phyloP scores from a whole-genome alignment of 2,797 vertebrate species.

The Rhodeus uyekii region DNA sequence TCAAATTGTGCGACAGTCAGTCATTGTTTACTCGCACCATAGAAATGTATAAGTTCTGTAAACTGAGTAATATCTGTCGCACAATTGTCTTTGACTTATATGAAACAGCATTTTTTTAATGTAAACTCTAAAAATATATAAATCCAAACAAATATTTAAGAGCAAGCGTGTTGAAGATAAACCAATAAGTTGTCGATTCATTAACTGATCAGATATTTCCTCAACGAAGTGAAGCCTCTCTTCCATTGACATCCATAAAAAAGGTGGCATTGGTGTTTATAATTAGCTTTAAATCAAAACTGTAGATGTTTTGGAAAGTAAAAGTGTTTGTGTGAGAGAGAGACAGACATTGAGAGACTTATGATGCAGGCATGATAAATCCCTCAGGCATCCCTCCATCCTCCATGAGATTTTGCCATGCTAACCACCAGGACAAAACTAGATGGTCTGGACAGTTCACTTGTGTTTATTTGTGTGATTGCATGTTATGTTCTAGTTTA shows the following conservation, averaged over 20 bases:
- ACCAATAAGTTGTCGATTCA: neutral
- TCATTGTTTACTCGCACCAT: too few species aligned
- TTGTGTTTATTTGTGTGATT: constrained; percentile 13
- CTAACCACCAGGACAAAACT: neutral
- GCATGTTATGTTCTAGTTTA: constrained; percentile 1
- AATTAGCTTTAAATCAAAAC: neutral
- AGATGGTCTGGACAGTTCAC: neutral
- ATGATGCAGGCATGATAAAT: constrained; percentile 6
- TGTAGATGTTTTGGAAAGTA: neutral
- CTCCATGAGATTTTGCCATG: neutral
- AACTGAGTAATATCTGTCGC: neutral
- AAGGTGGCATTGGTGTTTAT: neutral
- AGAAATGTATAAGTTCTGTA: neutral
- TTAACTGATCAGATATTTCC: neutral
- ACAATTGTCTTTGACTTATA: neutral
- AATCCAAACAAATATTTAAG: neutral
- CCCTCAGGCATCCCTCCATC: neutral
- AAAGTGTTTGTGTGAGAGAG: neutral
- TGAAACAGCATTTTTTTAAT: neutral
- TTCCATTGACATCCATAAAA: neutral
- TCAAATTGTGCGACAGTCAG: too few species aligned
- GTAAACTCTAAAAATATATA: neutral
- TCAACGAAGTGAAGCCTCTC: neutral
- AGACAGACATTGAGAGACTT: neutral
- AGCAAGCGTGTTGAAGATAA: neutral